These are phyloP conservation scores for Antechinus stuartii DNA, from an alignment of 2,113 vertebrate genomes.

Conservation along the genomic window DNA sequence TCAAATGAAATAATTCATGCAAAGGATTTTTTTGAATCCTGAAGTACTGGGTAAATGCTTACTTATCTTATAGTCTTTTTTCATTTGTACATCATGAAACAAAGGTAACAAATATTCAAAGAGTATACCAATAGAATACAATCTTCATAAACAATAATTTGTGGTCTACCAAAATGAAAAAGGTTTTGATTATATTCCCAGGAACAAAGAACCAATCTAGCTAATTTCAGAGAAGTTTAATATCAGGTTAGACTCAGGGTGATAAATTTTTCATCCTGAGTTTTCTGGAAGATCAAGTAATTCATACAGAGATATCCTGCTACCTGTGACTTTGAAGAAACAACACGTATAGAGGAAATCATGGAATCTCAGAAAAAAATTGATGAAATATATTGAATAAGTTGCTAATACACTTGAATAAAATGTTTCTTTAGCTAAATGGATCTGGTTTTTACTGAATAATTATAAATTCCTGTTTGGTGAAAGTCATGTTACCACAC, in stretches of 20 bases:
- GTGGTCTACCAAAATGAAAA: background rate
- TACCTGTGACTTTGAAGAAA: background rate
- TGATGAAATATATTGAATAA: background rate
- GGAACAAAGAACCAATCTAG: background rate
- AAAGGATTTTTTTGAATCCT: background rate
- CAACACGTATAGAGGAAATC: background rate
- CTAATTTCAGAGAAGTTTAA: background rate
- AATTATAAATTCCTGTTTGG: background rate
- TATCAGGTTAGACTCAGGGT: background rate
- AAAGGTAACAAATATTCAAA: background rate
- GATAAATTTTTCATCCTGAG: background rate
- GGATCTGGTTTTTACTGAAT: background rate
- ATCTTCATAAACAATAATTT: background rate
- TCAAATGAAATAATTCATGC: background rate
- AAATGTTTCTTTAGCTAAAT: too few species aligned
- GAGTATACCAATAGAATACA: background rate
- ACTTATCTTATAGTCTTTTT: background rate
- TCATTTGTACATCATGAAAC: background rate
- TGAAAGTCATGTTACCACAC: background rate
- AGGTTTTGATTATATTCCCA: background rate
- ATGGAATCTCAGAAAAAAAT: background rate
- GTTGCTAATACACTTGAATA: background rate
- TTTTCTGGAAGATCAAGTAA: background rate
- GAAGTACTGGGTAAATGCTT: background rate
- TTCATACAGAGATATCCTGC: background rate